phyloP scores from a whole-genome alignment of 2,888 invertebrate genomes.

The Polydrusus tereticollis region DNA sequence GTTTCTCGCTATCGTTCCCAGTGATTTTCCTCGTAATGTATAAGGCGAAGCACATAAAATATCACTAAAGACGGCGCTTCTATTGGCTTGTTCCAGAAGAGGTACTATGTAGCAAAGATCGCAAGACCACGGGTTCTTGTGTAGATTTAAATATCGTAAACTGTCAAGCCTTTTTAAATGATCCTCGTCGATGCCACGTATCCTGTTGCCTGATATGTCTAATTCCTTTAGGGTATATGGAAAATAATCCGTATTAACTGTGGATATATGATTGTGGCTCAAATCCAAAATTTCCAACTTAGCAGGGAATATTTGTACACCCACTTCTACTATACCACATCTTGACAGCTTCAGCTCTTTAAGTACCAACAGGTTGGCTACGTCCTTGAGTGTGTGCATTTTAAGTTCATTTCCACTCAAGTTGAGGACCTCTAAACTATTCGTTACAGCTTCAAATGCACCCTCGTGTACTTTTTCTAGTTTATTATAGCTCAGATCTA shows the following conservation, averaged over 20 bases:
- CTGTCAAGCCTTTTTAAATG: slow-evolving; percentile 64
- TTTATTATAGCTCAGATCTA: slow-evolving; percentile 83
- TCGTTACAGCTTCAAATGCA: slow-evolving; percentile 66
- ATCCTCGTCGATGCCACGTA: slow-evolving; percentile 74
- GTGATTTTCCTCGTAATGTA: slow-evolving; percentile 69
- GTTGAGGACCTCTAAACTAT: slow-evolving; percentile 74
- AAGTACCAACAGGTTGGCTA: slow-evolving; percentile 71
- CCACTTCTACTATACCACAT: slow-evolving; percentile 72
- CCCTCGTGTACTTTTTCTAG: slow-evolving; percentile 53
- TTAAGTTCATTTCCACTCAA: slow-evolving; percentile 79
- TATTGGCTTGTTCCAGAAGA: slow-evolving; percentile 72
- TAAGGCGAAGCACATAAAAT: slow-evolving; percentile 74
- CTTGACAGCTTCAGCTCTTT: slow-evolving; percentile 72
- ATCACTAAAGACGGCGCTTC: slow-evolving; percentile 69
- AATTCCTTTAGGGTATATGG: slow-evolving; percentile 73
- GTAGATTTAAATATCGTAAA: slow-evolving; percentile 65
- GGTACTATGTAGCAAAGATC: slow-evolving; percentile 76
- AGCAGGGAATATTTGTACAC: slow-evolving; percentile 71
- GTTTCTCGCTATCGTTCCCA: slow-evolving; percentile 64
- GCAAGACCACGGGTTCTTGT: slow-evolving; percentile 78
- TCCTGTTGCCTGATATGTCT: slow-evolving; percentile 80
- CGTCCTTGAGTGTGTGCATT: slow-evolving; percentile 69
- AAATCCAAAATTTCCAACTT: slow-evolving; percentile 76
- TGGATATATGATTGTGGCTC: slow-evolving; percentile 77
- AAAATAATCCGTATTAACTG: slow-evolving; percentile 70